These are phyloP conservation scores for Thereva nobilitata DNA, from an alignment of 2,888 invertebrate genomes.

Conservation along the genomic window DNA sequence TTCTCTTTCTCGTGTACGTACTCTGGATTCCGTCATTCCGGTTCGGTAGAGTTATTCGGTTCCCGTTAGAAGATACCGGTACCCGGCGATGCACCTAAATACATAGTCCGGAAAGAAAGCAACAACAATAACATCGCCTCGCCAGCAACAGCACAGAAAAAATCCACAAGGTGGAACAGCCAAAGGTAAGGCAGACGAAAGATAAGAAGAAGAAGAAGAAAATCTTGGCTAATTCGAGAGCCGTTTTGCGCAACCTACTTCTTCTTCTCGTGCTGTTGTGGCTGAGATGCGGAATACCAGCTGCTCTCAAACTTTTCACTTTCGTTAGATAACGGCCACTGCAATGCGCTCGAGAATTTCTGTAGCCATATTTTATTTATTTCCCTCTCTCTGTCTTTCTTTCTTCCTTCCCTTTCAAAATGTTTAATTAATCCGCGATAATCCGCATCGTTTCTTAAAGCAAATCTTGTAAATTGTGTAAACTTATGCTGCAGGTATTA, in stretches of 20 bases:
- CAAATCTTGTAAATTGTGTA: too few relatives aligned
- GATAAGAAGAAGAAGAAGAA: constrained; percentile 9
- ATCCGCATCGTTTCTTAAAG: too few relatives aligned
- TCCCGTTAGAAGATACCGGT: constrained; percentile 48
- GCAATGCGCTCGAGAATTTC: background rate
- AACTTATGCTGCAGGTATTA: too few relatives aligned
- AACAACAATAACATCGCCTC: too few relatives aligned
- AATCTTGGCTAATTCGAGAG: constrained; percentile 15
- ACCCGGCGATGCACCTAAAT: constrained; percentile 28
- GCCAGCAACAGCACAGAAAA: too few relatives aligned
- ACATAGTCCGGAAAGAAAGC: background rate
- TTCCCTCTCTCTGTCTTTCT: background rate
- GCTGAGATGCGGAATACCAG: background rate
- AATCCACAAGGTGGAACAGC: too few relatives aligned
- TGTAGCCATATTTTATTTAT: background rate
- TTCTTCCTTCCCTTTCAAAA: background rate
- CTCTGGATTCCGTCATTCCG: constrained; percentile 44
- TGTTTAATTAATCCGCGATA: too few relatives aligned
- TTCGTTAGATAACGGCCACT: background rate
- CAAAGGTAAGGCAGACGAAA: too few relatives aligned
- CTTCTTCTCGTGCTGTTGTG: background rate
- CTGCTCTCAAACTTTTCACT: constrained; percentile 29
- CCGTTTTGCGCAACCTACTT: background rate
- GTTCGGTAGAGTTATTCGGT: constrained; percentile 48
- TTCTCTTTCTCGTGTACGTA: constrained; percentile 32